Conservation (phyloP, 2,113 vertebrate genomes). For the Dasyurus viverrinus region DNA sequence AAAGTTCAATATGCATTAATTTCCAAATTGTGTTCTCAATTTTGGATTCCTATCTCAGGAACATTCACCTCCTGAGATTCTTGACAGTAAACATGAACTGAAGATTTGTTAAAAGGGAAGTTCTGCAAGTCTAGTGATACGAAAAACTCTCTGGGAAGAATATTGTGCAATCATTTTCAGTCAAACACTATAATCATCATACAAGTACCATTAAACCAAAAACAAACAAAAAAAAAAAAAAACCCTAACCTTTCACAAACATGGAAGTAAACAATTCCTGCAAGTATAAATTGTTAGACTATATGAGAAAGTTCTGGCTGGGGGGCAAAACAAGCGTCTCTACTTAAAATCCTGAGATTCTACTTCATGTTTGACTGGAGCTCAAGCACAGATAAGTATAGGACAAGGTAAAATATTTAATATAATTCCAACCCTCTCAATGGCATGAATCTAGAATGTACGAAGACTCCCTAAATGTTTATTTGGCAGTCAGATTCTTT, state of each 20-base stretch:
- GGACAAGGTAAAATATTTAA: conserved; percentile 30
- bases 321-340: not conserved
- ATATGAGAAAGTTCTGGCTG: not conserved
- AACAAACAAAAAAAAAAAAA: conserved; percentile 37
- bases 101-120: conserved; percentile 25
- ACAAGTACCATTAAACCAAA: conserved; percentile 1
- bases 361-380: not conserved
- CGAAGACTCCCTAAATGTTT: not conserved
- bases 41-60: conserved; percentile 38
- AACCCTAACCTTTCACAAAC: not conserved
- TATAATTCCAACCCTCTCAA: conserved; percentile 21
- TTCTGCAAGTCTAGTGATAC: conserved; percentile 14
- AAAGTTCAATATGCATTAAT: conserved; percentile 33
- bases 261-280: not conserved
- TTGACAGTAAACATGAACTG: conserved; percentile 33
- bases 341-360: not conserved
- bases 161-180: not conserved
- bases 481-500: not conserved
- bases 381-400: not conserved
- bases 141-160: conserved; percentile 29
- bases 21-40: conserved; percentile 26
- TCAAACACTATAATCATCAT: conserved; percentile 23
- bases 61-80: conserved; percentile 1
- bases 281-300: not conserved
- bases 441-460: not conserved